Evolutionary conservation across 2,797 vertebrate genomes (phyloP).

Genomic region (Meriones psammophilus): DNA sequence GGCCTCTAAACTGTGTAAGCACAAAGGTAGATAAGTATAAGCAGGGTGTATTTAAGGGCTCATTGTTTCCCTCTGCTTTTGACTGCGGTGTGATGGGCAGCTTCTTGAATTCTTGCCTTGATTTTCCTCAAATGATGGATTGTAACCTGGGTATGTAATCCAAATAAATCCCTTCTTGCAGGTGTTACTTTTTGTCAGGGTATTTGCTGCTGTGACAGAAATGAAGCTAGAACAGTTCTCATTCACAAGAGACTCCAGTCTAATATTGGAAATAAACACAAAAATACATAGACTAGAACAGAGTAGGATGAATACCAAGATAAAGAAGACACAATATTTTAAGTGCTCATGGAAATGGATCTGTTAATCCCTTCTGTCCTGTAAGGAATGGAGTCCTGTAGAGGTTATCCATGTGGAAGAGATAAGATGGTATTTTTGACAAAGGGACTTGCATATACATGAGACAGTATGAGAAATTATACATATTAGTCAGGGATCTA

Average conservation of each 20-base stretch:
- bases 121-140: not conserved
- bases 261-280: not conserved
- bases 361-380: not conserved
- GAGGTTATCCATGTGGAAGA: not conserved
- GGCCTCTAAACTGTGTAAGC: not conserved
- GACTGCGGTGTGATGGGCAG: too few relatives aligned
- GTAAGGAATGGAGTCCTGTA: slow-evolving; percentile 6
- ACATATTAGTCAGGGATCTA: not conserved
- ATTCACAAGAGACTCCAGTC: not conserved
- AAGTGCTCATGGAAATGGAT: not conserved
- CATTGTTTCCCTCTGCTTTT: not conserved
- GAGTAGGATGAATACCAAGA: not conserved
- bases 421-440: not conserved
- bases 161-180: not conserved
- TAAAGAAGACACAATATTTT: not conserved
- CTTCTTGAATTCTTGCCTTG: not conserved
- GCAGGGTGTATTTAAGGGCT: not conserved
- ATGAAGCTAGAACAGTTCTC: not conserved
- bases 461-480: slow-evolving; percentile 4
- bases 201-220: not conserved
- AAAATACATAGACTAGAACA: not conserved
- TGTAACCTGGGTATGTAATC: not conserved
- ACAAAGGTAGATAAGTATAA: not conserved
- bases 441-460: not conserved
- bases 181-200: not conserved